A percentile compares a stretch with the other conserved stretches of the same genome.
Conservation (phyloP, 2,113 vertebrate species). For the Odontophorus gujanensis region DNA sequence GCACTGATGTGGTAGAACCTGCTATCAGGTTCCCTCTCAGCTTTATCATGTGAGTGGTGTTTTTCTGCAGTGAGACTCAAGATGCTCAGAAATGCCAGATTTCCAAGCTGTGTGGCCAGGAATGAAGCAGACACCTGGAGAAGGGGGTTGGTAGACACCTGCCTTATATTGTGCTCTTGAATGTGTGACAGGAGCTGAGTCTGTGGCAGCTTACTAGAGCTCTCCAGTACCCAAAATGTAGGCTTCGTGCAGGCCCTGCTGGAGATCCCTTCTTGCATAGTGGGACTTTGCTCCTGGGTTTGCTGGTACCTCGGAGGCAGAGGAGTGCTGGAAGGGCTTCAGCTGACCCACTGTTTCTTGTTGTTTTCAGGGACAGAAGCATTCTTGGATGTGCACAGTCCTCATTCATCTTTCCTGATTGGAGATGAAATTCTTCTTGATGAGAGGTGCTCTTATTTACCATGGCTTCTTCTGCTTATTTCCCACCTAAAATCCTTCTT, state of each 20-base stretch:
- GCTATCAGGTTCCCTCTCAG: neutral
- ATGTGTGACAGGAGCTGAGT: neutral
- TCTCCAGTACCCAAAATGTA: neutral
- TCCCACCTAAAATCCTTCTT: neutral
- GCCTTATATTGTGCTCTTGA: neutral
- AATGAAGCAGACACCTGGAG: neutral
- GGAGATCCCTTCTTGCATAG: neutral
- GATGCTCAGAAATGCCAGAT: neutral
- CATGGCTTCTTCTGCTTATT: neutral
- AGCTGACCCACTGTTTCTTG: fast-evolving
- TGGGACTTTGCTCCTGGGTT: neutral
- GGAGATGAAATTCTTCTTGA: neutral
- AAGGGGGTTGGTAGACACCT: neutral
- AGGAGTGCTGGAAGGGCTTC: neutral
- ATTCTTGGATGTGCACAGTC: fast-evolving
- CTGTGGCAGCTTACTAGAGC: neutral
- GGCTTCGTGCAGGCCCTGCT: neutral
- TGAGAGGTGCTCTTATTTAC: neutral
- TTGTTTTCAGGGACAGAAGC: neutral
- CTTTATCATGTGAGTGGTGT: neutral
- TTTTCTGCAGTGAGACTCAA: no score
- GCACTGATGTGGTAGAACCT: neutral
- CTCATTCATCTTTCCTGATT: neutral
- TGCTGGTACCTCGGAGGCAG: neutral
- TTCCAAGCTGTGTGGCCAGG: neutral